Evolutionary conservation across 1,140 invertebrate genomes (phyloP).

Genomic region (Listronotus bonariensis): DNA sequence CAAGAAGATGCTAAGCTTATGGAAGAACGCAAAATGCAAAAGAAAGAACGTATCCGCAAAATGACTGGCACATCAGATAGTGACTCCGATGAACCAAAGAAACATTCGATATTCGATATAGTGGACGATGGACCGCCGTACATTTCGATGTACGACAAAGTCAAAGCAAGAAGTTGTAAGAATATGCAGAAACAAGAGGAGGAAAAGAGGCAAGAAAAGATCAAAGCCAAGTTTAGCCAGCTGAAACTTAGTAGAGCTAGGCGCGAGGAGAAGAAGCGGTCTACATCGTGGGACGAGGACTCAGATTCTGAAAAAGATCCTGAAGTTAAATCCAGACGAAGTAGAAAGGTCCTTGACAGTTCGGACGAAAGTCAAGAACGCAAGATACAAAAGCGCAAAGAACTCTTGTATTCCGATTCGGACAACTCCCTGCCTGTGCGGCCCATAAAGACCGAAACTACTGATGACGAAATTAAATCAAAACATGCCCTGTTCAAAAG

Average conservation of each 20-base stretch:
- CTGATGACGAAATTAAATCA: constrained; percentile 49
- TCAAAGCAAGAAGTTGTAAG: constrained; percentile 92
- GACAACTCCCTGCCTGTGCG: constrained; percentile 42
- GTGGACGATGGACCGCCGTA: constrained; percentile 88
- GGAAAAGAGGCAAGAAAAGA: constrained; percentile 82
- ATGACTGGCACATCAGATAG: constrained; percentile 63
- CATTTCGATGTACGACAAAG: constrained; percentile 98
- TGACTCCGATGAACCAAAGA: constrained; percentile 75
- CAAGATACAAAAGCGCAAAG: constrained; percentile 53
- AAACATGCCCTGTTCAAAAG: constrained; percentile 58
- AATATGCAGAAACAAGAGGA: constrained; percentile 90
- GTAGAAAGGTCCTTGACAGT: constrained; percentile 59
- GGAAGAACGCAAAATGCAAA: constrained; percentile 50
- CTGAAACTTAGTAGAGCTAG: constrained; percentile 85
- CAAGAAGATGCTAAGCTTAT: constrained; percentile 35
- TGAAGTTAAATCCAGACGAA: constrained; percentile 44
- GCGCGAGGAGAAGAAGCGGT: constrained; percentile 83
- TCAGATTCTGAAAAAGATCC: constrained; percentile 65
- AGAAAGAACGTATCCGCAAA: constrained; percentile 59
- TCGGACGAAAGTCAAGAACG: constrained; percentile 59
- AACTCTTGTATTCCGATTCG: constrained; percentile 59
- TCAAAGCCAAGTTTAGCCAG: constrained; percentile 88
- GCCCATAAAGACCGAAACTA: constrained; percentile 55
- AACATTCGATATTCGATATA: constrained; percentile 91
- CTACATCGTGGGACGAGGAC: constrained; percentile 84